phyloP scores from a whole-genome alignment of 2,797 vertebrate species.

The Onychomys torridus region DNA sequence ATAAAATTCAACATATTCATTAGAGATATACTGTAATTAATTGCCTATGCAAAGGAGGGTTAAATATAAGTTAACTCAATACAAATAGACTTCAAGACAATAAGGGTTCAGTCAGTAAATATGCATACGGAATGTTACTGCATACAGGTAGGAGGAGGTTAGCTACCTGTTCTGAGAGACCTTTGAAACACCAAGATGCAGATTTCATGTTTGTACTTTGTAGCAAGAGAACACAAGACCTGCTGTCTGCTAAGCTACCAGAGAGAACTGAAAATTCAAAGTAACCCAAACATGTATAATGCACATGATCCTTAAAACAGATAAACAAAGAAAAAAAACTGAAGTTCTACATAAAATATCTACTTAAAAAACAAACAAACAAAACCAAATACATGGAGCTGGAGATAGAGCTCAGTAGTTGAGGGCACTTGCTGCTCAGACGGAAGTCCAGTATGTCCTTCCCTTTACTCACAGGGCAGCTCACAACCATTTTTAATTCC shows the following conservation, averaged over 20 bases:
- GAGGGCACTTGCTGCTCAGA: neutral
- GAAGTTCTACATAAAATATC: constrained; percentile 14
- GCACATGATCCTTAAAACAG: neutral
- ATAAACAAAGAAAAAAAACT: neutral
- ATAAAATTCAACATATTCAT: neutral
- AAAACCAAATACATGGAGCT: neutral
- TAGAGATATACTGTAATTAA: neutral
- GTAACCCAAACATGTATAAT: neutral
- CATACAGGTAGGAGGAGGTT: neutral
- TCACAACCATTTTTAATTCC: neutral
- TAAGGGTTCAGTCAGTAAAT: neutral
- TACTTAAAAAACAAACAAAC: neutral
- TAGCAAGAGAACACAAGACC: constrained; percentile 27
- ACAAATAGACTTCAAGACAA: constrained; percentile 14
- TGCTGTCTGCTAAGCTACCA: neutral
- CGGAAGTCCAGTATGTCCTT: neutral
- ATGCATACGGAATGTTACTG: neutral
- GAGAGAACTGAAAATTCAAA: constrained; percentile 38
- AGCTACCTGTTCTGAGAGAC: neutral
- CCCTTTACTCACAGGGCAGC: too few relatives aligned
- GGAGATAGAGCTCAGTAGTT: too few relatives aligned
- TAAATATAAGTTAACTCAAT: neutral
- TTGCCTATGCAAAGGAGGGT: neutral
- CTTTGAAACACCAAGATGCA: neutral
- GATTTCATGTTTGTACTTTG: constrained; percentile 14